phyloP scores from a whole-genome alignment of 1,140 invertebrate species.

The Paracyclopina nana region DNA sequence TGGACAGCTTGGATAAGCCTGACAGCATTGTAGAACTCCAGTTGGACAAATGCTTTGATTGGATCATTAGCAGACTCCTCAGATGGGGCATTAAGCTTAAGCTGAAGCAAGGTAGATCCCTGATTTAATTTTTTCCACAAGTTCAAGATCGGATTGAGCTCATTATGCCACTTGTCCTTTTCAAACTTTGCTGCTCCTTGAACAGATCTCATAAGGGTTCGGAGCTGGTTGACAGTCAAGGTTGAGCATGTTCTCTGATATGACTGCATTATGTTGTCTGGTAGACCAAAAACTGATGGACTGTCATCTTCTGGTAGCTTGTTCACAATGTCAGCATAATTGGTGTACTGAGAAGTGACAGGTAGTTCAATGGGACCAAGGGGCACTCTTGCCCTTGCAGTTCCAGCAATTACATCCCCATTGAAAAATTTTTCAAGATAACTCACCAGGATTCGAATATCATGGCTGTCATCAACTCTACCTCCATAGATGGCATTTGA shows the following conservation, averaged over 20 bases:
- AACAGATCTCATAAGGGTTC: slow-evolving; percentile 24
- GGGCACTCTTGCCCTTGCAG: slow-evolving; percentile 33
- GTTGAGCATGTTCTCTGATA: slow-evolving; percentile 46
- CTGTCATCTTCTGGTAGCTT: slow-evolving; percentile 42
- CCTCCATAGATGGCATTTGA: slow-evolving; percentile 71
- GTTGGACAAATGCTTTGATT: slow-evolving; percentile 31
- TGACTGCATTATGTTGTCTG: slow-evolving; percentile 54
- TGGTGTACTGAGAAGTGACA: slow-evolving; percentile 34
- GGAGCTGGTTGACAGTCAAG: slow-evolving; percentile 41
- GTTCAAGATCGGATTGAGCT: slow-evolving; percentile 42
- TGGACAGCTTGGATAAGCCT: slow-evolving; percentile 33
- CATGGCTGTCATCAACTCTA: slow-evolving; percentile 57
- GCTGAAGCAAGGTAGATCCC: slow-evolving; percentile 23
- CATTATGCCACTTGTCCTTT: slow-evolving; percentile 32
- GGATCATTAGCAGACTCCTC: slow-evolving; percentile 26
- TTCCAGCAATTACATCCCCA: slow-evolving; percentile 28
- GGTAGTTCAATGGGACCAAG: slow-evolving; percentile 33
- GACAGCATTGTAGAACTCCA: slow-evolving; percentile 35
- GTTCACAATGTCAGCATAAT: slow-evolving; percentile 39
- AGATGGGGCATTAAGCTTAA: slow-evolving; percentile 19
- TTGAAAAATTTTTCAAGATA: slow-evolving; percentile 56
- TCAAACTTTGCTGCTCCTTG: slow-evolving; percentile 25
- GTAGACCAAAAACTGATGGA: slow-evolving; percentile 51
- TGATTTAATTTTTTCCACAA: slow-evolving; percentile 54
- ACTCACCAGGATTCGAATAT: slow-evolving; percentile 45